These are phyloP conservation scores for Pangasius djambal DNA, from an alignment of 2,797 vertebrate genomes.

Conservation along the genomic window DNA sequence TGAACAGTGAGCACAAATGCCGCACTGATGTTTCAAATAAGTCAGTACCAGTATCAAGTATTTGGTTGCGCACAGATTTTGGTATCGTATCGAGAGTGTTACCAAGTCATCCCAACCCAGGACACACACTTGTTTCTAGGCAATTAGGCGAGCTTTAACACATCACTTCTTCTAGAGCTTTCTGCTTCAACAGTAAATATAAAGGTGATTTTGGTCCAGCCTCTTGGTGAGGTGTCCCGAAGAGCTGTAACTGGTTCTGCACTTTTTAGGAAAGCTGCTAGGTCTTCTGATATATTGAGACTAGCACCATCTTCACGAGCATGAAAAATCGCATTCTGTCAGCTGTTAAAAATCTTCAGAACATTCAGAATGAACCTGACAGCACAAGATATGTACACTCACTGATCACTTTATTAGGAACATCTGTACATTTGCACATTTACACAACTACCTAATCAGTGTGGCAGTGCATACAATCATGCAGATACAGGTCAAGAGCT, in stretches of 20 bases:
- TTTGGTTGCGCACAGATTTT: not conserved
- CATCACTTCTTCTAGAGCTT: no score
- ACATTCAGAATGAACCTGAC: not conserved
- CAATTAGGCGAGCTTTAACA: not conserved
- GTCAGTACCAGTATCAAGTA: not conserved
- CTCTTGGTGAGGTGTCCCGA: not conserved
- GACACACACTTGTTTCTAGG: not conserved
- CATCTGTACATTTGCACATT: not conserved
- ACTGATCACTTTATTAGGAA: not conserved
- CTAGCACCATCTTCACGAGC: not conserved
- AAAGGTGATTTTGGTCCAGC: not conserved
- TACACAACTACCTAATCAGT: not conserved
- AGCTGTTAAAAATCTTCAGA: not conserved
- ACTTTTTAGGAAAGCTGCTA: not conserved
- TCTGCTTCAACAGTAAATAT: not conserved
- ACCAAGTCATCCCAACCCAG: not conserved
- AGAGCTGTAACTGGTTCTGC: not conserved
- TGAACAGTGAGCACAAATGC: not conserved
- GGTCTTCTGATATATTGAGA: not conserved
- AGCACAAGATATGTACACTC: not conserved
- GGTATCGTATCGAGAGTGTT: not conserved
- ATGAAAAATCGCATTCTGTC: not conserved
- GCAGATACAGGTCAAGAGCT: not conserved
- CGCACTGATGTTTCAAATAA: not conserved
- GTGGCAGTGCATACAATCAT: not conserved